Evolutionary conservation across 2,888 invertebrate species (phyloP).

Genomic region (Osmoderma eremita): DNA sequence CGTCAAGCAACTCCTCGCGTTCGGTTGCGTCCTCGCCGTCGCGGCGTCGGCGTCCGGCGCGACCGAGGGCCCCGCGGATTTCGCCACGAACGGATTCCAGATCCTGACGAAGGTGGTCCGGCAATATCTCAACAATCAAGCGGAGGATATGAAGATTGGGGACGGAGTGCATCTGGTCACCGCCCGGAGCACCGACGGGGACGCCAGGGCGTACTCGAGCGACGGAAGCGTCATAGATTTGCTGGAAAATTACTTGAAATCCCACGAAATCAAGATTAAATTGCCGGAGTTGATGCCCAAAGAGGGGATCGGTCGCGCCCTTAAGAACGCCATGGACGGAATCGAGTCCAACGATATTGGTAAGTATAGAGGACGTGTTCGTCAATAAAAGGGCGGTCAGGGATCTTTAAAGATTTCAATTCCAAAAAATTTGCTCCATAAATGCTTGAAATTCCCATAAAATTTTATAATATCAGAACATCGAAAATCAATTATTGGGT

Average conservation of each 20-base stretch:
- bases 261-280: constrained; percentile 78
- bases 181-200: constrained; percentile 63
- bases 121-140: constrained; percentile 66
- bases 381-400: too few relatives aligned
- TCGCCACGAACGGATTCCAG: constrained; percentile 55
- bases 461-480: too few relatives aligned
- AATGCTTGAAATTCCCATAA: too few relatives aligned
- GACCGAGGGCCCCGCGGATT: constrained; percentile 51
- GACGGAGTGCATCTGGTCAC: constrained; percentile 74
- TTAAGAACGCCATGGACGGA: constrained; percentile 69
- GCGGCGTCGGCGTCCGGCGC: constrained; percentile 43
- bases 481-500: too few relatives aligned
- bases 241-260: constrained; percentile 75
- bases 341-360: constrained; percentile 64
- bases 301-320: constrained; percentile 65
- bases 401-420: not conserved
- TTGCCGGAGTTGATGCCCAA: constrained; percentile 76
- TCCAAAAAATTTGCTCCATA: not conserved
- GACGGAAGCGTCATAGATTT: constrained; percentile 69
- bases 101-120: constrained; percentile 64
- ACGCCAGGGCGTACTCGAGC: constrained; percentile 64
- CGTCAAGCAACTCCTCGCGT: constrained; percentile 57
- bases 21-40: constrained; percentile 46
- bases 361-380: constrained; percentile 55
- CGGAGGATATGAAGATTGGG: constrained; percentile 68